Conservation (phyloP, 1,140 invertebrate genomes). For the Papilio glaucus region DNA sequence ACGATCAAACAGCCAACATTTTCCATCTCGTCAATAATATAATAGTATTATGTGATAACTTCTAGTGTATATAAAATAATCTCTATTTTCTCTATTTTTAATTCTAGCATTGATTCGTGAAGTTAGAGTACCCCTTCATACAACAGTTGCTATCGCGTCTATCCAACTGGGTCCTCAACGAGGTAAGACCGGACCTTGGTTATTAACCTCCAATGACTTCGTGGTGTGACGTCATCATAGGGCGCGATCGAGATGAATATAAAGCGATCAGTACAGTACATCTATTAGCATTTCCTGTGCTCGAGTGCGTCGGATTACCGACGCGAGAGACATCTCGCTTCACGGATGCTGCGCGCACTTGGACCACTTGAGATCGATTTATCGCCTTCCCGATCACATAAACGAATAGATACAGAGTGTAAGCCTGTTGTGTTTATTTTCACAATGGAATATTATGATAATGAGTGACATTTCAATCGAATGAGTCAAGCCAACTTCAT, state of each 20-base stretch:
- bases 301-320: conserved; percentile 20
- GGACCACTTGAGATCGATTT: conserved; percentile 27
- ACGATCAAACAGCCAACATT: no score
- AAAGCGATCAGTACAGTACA: not conserved
- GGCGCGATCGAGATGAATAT: not conserved
- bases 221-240: not conserved
- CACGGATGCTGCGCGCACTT: conserved; percentile 7
- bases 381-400: conserved; percentile 14
- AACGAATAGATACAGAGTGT: not conserved
- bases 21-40: no score
- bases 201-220: no score
- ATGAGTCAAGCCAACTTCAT: not conserved
- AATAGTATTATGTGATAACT: no score
- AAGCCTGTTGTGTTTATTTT: conserved; percentile 9
- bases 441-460: conserved; percentile 12
- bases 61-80: no score
- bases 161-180: not conserved
- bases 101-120: no score
- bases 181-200: no score
- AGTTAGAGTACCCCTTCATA: not conserved
- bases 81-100: no score
- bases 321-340: conserved; percentile 22
- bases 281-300: not conserved
- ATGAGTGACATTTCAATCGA: conserved; percentile 10
- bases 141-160: not conserved